Evolutionary conservation across 2,888 invertebrate species (phyloP), one percentile per base, ranked within the genome.

Genomic region (Pachliopta kotzebuea): DNA sequence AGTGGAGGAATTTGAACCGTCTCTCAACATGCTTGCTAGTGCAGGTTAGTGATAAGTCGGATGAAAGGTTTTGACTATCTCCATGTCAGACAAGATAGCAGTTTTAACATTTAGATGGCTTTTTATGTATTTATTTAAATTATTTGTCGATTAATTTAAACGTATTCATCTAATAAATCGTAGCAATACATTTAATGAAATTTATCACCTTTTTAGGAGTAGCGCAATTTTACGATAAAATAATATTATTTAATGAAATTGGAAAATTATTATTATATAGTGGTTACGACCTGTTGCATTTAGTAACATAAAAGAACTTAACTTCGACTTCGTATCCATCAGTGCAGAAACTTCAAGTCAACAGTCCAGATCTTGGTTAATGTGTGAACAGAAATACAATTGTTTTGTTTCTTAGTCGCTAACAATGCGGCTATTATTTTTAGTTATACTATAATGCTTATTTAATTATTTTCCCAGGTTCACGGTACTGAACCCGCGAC

Each of bases 321-420:
- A 0, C n/a, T n/a, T n/a, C n/a, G 0, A 6, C 45, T 45, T 45
- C 49, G 49, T 23, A 29, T 49, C 23, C 49, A 61, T 23, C 61
- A 11, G 31, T 23, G 49, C 56, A 21, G 50, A 49, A 62, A 56
- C 23, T 31, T 62, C 50, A 49, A 31, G 50, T 56, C 23, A 23
- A 7, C 20, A 21, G 18, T 53, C 50, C 17, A 52, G 21, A 21
- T 52, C 49, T 21, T 21, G 7, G 52, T 60, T 60, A 52, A 60
- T 52, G 60, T 60, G 60, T 52, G 60, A 52, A 60, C 29, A 29
- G 29, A 59, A 60, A 60, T 52, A 52, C 60, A 60, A 60, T 60
- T 60, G 60, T 60, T 55, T 53, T 23, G 37, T 60, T 60, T 60
- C 11, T 60, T 60, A 31, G 17, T 9, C 31, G 37, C 14, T n/a